Evolutionary conservation across 2,113 vertebrate species (phyloP).

Genomic region (Bambusicola thoracicus): DNA sequence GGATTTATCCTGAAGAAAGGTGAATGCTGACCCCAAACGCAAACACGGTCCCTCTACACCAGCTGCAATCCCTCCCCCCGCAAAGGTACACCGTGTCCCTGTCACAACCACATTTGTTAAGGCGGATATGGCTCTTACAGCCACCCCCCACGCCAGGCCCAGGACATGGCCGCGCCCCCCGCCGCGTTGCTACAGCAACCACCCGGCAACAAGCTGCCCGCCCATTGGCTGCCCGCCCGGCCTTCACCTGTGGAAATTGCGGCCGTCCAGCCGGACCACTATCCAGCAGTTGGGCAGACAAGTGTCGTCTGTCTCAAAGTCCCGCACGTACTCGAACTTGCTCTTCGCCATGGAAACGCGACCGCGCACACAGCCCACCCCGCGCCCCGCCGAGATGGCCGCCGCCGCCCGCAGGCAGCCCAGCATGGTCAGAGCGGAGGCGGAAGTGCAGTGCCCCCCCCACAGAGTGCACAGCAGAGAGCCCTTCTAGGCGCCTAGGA

Average conservation of each 20-base stretch:
- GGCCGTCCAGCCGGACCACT: slow-evolving; percentile 94
- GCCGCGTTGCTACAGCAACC: background rate
- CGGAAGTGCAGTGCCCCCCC: background rate
- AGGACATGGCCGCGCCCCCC: background rate
- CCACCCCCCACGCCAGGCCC: no score
- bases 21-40: fast-evolving
- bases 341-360: slow-evolving; percentile 89
- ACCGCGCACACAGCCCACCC: background rate
- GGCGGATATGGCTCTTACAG: fast-evolving
- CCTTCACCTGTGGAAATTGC: slow-evolving; percentile 91
- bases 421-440: slow-evolving; percentile 46
- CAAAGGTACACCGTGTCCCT: no score
- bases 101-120: no score
- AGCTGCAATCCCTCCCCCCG: no score
- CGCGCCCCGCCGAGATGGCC: background rate
- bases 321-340: slow-evolving; percentile 95
- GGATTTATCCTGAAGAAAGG: background rate
- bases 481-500: background rate
- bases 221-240: background rate
- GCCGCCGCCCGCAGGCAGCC: fast-evolving
- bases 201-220: background rate
- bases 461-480: fast-evolving
- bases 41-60: no score
- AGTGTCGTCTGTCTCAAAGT: slow-evolving; percentile 89
- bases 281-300: slow-evolving; percentile 94